These are phyloP conservation scores for Varanus salvator DNA, from an alignment of 2,113 vertebrate genomes.

Conservation along the genomic window DNA sequence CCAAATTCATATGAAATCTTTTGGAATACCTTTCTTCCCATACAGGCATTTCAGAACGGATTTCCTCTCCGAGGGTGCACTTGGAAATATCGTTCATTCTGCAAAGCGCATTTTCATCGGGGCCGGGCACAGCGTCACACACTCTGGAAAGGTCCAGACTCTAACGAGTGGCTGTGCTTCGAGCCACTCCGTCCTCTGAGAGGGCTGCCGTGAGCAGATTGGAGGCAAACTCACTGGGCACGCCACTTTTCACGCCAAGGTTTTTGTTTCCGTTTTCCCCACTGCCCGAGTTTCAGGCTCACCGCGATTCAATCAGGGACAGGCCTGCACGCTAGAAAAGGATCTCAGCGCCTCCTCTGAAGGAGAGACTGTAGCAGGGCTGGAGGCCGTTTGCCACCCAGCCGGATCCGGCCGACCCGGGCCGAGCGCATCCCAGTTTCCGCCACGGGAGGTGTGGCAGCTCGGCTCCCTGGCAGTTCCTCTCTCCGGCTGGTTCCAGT, in stretches of 20 bases:
- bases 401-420: constrained; percentile 14
- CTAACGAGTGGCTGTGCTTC: too few relatives aligned
- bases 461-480: constrained; percentile 39
- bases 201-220: too few relatives aligned
- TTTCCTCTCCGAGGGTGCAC: neutral
- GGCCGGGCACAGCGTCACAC: too few relatives aligned
- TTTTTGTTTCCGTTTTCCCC: constrained; percentile 17
- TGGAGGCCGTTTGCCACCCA: constrained; percentile 13
- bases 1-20: neutral
- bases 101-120: neutral
- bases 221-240: neutral
- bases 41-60: neutral
- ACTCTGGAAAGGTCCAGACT: too few relatives aligned
- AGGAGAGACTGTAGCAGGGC: neutral
- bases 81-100: neutral
- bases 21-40: neutral
- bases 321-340: neutral
- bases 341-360: constrained; percentile 45
- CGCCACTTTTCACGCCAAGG: neutral
- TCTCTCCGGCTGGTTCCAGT: constrained; percentile 37
- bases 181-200: too few relatives aligned
- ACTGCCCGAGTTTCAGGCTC: constrained; percentile 55
- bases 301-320: constrained; percentile 46
- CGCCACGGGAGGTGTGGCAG: constrained; percentile 41
- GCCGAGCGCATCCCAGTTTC: neutral